phyloP scores from a whole-genome alignment of 2,113 vertebrate genomes.

The Hiodon tergisus region DNA sequence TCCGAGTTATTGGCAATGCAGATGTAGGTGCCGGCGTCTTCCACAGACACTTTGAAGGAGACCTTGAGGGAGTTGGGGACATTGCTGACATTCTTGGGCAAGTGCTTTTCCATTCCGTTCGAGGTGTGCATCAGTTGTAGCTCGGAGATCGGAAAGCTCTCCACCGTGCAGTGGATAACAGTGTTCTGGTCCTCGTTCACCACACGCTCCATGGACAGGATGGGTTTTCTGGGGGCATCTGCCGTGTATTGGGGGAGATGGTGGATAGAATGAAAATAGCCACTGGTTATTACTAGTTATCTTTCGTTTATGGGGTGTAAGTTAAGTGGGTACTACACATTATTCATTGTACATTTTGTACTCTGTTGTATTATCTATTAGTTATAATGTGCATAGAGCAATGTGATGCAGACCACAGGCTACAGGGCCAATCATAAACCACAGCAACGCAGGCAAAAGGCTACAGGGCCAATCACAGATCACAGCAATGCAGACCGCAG shows the following conservation, averaged over 20 bases:
- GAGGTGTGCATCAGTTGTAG: slow-evolving; percentile 27
- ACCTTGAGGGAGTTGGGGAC: slow-evolving; percentile 1
- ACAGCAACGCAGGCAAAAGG: too few species aligned
- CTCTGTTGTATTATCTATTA: too few species aligned
- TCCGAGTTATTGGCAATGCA: slow-evolving; percentile 35
- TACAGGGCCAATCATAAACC: too few species aligned
- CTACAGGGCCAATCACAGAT: too few species aligned
- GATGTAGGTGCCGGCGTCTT: slow-evolving; percentile 32
- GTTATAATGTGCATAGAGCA: too few species aligned
- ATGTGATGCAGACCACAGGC: too few species aligned
- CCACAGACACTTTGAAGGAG: not conserved
- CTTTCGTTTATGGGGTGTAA: not conserved
- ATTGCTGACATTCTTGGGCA: fast-evolving
- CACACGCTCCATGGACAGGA: slow-evolving; percentile 21
- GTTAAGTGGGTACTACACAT: too few species aligned
- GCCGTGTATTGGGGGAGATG: not conserved
- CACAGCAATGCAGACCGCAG: too few species aligned
- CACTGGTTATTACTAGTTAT: too few species aligned
- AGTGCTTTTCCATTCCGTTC: fast-evolving
- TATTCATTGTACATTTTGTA: too few species aligned
- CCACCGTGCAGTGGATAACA: slow-evolving; percentile 34
- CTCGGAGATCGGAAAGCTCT: slow-evolving; percentile 27
- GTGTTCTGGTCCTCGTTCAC: slow-evolving; percentile 29
- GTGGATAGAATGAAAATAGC: not conserved
- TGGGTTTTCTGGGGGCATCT: slow-evolving; percentile 45